These are phyloP conservation scores for Troides helena DNA, from an alignment of 2,888 invertebrate genomes.

Conservation along the genomic window DNA sequence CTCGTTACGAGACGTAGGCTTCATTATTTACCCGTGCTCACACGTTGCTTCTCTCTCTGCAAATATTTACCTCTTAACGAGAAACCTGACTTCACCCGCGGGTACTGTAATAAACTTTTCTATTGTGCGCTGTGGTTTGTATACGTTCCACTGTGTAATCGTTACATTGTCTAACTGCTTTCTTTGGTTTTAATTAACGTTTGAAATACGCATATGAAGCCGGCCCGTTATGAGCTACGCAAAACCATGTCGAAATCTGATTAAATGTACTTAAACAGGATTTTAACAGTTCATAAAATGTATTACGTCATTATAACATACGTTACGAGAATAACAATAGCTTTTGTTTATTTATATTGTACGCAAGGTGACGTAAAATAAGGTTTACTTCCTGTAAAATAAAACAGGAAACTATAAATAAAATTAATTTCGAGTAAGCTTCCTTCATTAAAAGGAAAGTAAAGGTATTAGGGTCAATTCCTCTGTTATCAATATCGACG, in stretches of 20 bases:
- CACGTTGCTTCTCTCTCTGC: slow-evolving; percentile 60
- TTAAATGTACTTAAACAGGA: not conserved
- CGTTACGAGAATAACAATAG: not conserved
- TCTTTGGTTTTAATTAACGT: slow-evolving; percentile 52
- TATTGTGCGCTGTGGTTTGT: slow-evolving; percentile 60
- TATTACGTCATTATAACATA: not conserved
- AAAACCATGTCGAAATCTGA: slow-evolving; percentile 3
- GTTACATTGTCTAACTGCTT: slow-evolving; percentile 43
- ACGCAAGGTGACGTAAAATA: not conserved
- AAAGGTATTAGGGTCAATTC: not conserved
- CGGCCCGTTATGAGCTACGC: not conserved
- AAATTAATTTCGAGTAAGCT: not conserved
- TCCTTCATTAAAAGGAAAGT: not conserved
- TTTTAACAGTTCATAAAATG: not conserved
- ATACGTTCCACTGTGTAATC: slow-evolving; percentile 47
- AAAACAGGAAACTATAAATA: not conserved
- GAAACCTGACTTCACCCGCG: slow-evolving; percentile 70
- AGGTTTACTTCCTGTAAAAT: not conserved
- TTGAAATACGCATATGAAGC: slow-evolving; percentile 18
- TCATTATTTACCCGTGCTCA: slow-evolving; percentile 72
- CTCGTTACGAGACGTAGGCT: slow-evolving; percentile 67
- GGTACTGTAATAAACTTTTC: slow-evolving; percentile 71
- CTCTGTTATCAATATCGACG: not conserved
- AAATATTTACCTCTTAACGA: slow-evolving; percentile 75
- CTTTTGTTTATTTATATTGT: not conserved